phyloP scores from a whole-genome alignment of 1,140 invertebrate species.

The Wiebesia pumilae region DNA sequence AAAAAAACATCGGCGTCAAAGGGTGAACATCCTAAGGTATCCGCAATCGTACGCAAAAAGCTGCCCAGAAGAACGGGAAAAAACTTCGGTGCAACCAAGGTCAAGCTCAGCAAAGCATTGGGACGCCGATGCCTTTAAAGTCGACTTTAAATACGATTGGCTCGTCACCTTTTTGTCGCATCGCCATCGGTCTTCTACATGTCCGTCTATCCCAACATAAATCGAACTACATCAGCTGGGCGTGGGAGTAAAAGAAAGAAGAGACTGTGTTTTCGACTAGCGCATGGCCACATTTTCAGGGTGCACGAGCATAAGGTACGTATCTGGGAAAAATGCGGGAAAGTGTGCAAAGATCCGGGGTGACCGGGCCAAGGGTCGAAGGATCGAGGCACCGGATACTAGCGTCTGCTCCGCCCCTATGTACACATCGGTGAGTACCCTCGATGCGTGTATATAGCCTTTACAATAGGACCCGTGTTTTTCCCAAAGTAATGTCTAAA shows the following conservation, averaged over 20 bases:
- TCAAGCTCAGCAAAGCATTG: background rate
- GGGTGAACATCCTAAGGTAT: background rate
- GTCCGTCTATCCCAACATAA: background rate
- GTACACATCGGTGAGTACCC: slow-evolving; percentile 2
- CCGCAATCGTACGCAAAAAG: background rate
- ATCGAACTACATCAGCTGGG: background rate
- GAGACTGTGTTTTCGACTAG: background rate
- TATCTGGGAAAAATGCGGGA: slow-evolving; percentile 32
- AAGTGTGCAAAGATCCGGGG: slow-evolving; percentile 9
- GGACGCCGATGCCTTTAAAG: background rate
- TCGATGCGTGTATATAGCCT: background rate
- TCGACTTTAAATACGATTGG: background rate
- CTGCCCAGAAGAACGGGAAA: background rate
- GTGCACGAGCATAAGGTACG: background rate
- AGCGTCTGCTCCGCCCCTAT: slow-evolving; percentile 5
- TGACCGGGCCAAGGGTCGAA: background rate
- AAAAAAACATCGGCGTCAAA: background rate
- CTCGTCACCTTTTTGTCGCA: background rate
- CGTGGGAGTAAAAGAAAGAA: slow-evolving; percentile 26
- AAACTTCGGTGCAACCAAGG: background rate
- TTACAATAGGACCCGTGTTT: background rate
- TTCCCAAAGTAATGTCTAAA: background rate
- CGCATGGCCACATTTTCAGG: slow-evolving; percentile 3
- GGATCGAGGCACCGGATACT: slow-evolving; percentile 10
- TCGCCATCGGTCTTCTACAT: background rate